Evolutionary conservation across 2,113 vertebrate genomes (phyloP).

Genomic region (Heterotis niloticus): DNA sequence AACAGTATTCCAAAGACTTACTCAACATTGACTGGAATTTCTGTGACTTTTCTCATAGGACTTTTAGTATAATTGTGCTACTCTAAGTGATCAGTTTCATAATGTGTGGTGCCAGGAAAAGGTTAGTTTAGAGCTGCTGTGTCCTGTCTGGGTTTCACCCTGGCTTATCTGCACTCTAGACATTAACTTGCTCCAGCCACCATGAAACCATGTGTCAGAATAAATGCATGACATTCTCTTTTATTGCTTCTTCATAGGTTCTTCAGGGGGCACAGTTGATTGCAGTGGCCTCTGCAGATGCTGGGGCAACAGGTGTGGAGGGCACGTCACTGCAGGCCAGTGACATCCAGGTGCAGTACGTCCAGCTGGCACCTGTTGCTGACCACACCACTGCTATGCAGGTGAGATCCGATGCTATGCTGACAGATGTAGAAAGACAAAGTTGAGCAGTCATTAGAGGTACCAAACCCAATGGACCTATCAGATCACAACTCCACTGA

Average conservation of each 20-base stretch:
- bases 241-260: slow-evolving; percentile 64
- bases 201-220: background rate
- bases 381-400: slow-evolving; percentile 79
- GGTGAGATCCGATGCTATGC: slow-evolving; percentile 54
- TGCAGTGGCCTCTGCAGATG: slow-evolving; percentile 89
- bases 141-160: background rate
- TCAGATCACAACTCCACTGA: too few relatives aligned
- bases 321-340: slow-evolving; percentile 83
- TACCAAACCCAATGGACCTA: too few relatives aligned
- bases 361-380: slow-evolving; percentile 86
- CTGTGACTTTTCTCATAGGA: too few relatives aligned
- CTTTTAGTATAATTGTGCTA: too few relatives aligned
- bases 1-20: too few relatives aligned
- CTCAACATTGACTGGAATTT: too few relatives aligned
- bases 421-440: too few relatives aligned
- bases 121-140: too few relatives aligned
- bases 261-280: slow-evolving; percentile 92
- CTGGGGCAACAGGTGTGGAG: slow-evolving; percentile 74
- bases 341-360: slow-evolving; percentile 96
- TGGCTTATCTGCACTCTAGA: background rate
- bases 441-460: too few relatives aligned
- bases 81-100: too few relatives aligned
- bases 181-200: background rate
- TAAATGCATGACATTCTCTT: background rate
- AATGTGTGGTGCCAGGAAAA: too few relatives aligned